Conservation (phyloP, 2,797 vertebrate genomes). For the Garrulus glandarius region DNA sequence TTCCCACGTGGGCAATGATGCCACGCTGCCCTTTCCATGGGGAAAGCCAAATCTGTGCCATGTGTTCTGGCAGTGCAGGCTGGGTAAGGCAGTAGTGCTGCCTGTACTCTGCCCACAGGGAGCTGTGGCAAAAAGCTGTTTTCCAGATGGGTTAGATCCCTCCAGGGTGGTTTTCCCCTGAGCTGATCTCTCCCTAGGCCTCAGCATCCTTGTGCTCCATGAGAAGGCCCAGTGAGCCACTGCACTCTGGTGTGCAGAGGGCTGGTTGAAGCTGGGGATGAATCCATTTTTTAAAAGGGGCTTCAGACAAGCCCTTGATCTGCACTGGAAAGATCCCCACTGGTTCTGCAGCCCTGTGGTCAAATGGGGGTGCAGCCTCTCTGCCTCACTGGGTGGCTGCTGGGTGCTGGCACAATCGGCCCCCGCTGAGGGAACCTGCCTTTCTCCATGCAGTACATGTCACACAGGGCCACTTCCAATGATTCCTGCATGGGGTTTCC, state of each 20-base stretch:
- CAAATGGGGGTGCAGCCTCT: not conserved
- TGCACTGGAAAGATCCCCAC: not conserved
- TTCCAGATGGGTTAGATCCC: not conserved
- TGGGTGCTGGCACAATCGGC: not conserved
- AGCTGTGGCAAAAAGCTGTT: not conserved
- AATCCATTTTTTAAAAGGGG: not conserved
- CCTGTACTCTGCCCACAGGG: accelerated
- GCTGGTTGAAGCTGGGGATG: not conserved
- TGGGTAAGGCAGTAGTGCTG: accelerated
- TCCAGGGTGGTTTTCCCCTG: not conserved
- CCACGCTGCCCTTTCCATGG: accelerated
- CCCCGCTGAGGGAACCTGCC: not conserved
- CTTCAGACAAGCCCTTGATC: not conserved
- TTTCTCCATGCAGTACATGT: accelerated
- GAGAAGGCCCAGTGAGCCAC: not conserved
- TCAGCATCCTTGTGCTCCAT: not conserved
- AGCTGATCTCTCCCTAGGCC: not conserved
- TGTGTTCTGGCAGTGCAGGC: not conserved
- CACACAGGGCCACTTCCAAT: not conserved
- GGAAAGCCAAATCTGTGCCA: not conserved
- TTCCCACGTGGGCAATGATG: accelerated
- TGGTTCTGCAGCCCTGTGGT: not conserved
- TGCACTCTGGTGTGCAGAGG: not conserved
- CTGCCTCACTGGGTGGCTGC: not conserved
- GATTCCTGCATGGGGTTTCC: not conserved